Evolutionary conservation across 2,113 vertebrate species (phyloP), one percentile per base, ranked within the genome.

Genomic region (Panthera leo): DNA sequence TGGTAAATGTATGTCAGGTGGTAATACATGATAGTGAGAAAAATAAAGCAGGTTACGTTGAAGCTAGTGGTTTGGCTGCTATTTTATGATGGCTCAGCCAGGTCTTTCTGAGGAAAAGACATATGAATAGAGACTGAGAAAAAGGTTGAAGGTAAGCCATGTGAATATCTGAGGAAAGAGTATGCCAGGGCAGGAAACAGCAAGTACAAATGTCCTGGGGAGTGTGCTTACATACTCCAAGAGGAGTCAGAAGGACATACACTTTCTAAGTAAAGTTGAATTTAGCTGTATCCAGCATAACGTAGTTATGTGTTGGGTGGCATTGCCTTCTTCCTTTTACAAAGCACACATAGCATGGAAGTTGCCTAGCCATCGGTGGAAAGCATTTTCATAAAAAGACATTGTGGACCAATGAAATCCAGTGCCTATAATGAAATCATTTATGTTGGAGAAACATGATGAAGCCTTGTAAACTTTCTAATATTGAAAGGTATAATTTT

Each of bases 401-500:
- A 83, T 31, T 63, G 94, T 75, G 90, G 34, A 58, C 48, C 61
- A 75, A 3, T 55, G n/a, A 96, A 36, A 93, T 39, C 16, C 15
- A 91, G 31, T n/a, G 27, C 85, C 25, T 75, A 75, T 1, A 78
- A n/a, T 51, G 18, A 93, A 92, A 67, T 87, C 16, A 58, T 19
- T 27, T 91, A 4, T 85, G 16, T 51, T 78, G 18, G 67, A 89
- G 71, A 85, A 94, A 93, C 63, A 53, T 19, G 18, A 73, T 67
- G 48, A 92, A 86, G 29, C 31, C 18, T 75, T 89, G 31, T 85
- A 67, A 71, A 91, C 45, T 78, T 89, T 93, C 39, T 51, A 71
- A 80, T 85, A 80, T n/a, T 85, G 71, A 91, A 91, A 51, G n/a
- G 78, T 31, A 18, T 6, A 76, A 88, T 34, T 85, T 94, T 94